These are phyloP conservation scores for Odontomyia ornata DNA, from an alignment of 2,888 invertebrate genomes.

Conservation along the genomic window DNA sequence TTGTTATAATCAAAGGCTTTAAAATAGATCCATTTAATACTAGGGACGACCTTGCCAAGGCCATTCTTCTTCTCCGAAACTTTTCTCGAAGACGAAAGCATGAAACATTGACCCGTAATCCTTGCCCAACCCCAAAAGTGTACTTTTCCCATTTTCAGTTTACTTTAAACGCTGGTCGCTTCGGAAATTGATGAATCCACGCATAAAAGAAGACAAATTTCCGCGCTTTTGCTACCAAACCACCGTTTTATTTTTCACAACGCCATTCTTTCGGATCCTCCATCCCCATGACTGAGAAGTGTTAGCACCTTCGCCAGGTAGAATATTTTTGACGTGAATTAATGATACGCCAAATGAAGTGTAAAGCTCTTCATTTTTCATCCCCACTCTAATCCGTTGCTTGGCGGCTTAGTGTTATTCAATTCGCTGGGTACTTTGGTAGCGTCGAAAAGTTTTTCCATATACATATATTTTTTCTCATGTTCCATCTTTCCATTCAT, in stretches of 20 bases:
- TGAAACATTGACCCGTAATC: no score
- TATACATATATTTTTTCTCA: not conserved
- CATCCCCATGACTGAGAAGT: slow-evolving; percentile 5
- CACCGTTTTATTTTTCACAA: not conserved
- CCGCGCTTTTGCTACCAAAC: not conserved
- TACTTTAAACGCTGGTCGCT: not conserved
- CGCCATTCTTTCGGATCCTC: not conserved
- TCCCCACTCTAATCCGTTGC: not conserved
- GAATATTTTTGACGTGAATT: slow-evolving; percentile 44
- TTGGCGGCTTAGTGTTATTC: slow-evolving; percentile 1
- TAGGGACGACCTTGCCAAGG: no score
- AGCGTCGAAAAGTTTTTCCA: not conserved
- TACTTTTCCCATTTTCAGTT: no score
- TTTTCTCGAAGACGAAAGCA: no score
- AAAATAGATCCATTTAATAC: no score
- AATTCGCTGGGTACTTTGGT: not conserved
- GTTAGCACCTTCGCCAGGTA: slow-evolving; percentile 19
- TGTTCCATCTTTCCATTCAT: slow-evolving; percentile 1
- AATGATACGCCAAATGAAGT: slow-evolving; percentile 49
- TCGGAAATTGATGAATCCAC: slow-evolving; percentile 18
- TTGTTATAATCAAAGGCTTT: no score
- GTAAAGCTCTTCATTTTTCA: slow-evolving; percentile 48
- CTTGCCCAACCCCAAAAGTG: no score
- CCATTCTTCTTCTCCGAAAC: no score
- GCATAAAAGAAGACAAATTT: slow-evolving; percentile 35